These are phyloP conservation scores for Calyptomena viridis DNA, from an alignment of 2,113 vertebrate species.

Conservation along the genomic window DNA sequence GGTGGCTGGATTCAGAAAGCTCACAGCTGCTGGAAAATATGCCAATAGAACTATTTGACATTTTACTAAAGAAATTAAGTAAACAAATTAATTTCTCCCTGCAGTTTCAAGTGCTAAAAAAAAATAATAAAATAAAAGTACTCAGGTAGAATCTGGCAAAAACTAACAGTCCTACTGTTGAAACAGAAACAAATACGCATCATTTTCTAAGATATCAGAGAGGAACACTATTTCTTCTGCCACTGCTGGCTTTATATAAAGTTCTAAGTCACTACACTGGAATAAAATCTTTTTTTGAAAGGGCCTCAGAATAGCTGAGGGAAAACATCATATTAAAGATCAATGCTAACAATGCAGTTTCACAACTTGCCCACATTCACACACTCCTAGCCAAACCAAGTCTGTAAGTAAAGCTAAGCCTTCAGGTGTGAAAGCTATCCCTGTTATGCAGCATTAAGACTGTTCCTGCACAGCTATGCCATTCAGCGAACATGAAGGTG, in stretches of 20 bases:
- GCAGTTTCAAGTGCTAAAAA: background rate
- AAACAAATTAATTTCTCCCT: background rate
- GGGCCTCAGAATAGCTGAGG: background rate
- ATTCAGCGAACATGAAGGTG: background rate
- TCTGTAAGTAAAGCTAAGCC: background rate
- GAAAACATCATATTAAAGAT: background rate
- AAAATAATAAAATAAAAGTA: background rate
- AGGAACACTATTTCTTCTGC: background rate
- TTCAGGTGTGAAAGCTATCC: background rate
- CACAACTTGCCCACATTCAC: background rate
- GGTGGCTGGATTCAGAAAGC: background rate
- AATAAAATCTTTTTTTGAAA: background rate
- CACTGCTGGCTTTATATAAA: background rate
- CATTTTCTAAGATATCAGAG: background rate
- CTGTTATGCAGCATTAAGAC: rapidly evolving
- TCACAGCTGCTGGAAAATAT: background rate
- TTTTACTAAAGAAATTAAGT: background rate
- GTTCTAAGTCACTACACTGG: background rate
- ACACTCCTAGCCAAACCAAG: background rate
- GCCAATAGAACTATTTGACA: background rate
- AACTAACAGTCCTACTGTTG: background rate
- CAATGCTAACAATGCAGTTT: background rate
- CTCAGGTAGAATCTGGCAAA: background rate
- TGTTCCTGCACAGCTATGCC: background rate
- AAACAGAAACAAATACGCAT: background rate